Evolutionary conservation across 2,113 vertebrate genomes (phyloP).

Genomic region (Corydoras sp.): DNA sequence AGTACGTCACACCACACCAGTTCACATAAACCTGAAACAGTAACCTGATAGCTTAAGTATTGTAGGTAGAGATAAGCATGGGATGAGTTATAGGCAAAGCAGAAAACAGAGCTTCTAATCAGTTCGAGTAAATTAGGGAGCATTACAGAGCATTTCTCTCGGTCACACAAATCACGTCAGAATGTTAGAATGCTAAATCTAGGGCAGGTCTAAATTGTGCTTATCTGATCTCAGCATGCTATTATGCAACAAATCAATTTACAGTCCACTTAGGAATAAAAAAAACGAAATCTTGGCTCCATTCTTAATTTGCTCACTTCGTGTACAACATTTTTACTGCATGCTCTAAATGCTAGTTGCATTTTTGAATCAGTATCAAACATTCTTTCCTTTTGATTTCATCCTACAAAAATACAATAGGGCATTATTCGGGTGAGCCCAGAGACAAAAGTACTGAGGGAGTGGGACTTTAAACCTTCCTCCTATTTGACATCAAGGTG

Average conservation of each 20-base stretch:
- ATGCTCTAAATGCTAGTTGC: constrained; percentile 41
- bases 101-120: constrained; percentile 16
- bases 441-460: constrained; percentile 6
- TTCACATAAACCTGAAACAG: constrained; percentile 15
- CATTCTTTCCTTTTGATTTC: constrained; percentile 46
- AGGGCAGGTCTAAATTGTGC: constrained; percentile 2
- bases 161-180: constrained; percentile 1
- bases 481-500: constrained; percentile 28
- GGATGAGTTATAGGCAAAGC: not conserved
- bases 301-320: constrained; percentile 25
- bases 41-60: not conserved
- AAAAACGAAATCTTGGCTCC: constrained; percentile 28
- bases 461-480: constrained; percentile 33
- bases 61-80: constrained; percentile 7
- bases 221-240: constrained; percentile 30
- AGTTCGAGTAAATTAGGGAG: constrained; percentile 25
- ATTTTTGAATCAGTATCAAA: constrained; percentile 49
- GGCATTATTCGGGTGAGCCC: constrained; percentile 27
- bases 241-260: constrained; percentile 36
- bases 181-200: constrained; percentile 3
- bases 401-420: constrained; percentile 44
- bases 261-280: constrained; percentile 15
- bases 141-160: not conserved
- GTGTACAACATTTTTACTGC: constrained; percentile 30
- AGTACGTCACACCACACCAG: constrained; percentile 19